These are phyloP conservation scores for Fopius arisanus DNA, from an alignment of 1,140 invertebrate genomes.

Conservation along the genomic window DNA sequence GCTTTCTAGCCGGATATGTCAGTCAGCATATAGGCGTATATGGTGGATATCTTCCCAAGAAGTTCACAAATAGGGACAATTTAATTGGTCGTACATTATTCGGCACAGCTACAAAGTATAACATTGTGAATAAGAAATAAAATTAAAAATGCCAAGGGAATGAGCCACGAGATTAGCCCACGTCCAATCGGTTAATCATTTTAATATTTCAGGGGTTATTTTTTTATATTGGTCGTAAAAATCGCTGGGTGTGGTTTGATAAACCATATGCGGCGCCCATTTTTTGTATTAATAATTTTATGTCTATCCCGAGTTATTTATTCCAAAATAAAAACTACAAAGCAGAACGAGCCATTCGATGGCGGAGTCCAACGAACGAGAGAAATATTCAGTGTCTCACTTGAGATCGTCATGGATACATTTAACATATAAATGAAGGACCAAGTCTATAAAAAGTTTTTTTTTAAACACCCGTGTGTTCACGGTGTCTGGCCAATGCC, in stretches of 20 bases:
- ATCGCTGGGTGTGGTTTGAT: neutral
- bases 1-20: conserved; percentile 15
- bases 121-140: conserved; percentile 19
- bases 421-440: conserved; percentile 63
- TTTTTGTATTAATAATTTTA: conserved; percentile 19
- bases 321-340: neutral
- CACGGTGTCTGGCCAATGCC: neutral
- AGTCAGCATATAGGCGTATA: conserved; percentile 25
- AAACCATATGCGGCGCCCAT: neutral
- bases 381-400: neutral
- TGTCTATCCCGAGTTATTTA: neutral
- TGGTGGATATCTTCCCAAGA: conserved; percentile 11
- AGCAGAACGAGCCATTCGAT: neutral
- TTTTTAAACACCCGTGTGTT: conserved; percentile 45
- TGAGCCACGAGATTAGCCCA: conserved; percentile 4
- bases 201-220: neutral
- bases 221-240: conserved; percentile 21
- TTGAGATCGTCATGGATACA: conserved; percentile 44
- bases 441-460: conserved; percentile 53
- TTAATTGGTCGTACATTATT: conserved; percentile 21
- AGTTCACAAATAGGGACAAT: conserved; percentile 19
- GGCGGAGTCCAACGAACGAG: neutral
- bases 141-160: neutral
- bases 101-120: conserved; percentile 21
- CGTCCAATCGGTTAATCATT: neutral